Conservation (phyloP, 23 tunicate species). For the Trididemnum miniatum region DNA sequence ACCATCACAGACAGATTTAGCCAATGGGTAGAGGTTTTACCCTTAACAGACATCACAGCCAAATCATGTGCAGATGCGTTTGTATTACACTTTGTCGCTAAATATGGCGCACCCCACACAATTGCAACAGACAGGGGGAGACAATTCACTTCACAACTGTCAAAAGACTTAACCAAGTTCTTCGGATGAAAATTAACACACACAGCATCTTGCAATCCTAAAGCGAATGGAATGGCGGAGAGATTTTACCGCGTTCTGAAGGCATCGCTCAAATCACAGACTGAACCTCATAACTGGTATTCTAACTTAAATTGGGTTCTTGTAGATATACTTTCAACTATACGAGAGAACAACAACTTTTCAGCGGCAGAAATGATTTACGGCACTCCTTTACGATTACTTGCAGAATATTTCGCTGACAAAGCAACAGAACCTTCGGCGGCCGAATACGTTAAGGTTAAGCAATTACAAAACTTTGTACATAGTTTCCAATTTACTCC, state of each 20-base stretch:
- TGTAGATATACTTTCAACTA: background rate
- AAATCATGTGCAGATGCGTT: conserved; percentile 30
- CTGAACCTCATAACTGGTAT: conserved; percentile 7
- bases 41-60: conserved; percentile 35
- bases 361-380: conserved; percentile 14
- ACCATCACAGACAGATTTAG: conserved; percentile 3
- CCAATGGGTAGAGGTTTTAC: conserved; percentile 30
- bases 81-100: conserved; percentile 18
- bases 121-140: conserved; percentile 34
- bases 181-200: conserved; percentile 13
- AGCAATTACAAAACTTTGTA: too few relatives aligned
- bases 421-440: too few relatives aligned
- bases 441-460: too few relatives aligned
- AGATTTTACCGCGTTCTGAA: conserved; percentile 7
- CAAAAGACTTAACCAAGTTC: conserved; percentile 4
- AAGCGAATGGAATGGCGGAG: conserved; percentile 13
- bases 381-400: background rate
- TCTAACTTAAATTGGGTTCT: conserved; percentile 17
- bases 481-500: too few relatives aligned
- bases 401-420: background rate
- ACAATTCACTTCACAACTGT: conserved; percentile 35
- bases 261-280: conserved; percentile 23
- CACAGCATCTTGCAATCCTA: conserved; percentile 29
- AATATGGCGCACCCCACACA: conserved; percentile 6
- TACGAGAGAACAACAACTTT: background rate